These are phyloP conservation scores for Noctua janthe DNA, from an alignment of 2,888 invertebrate species.

Conservation along the genomic window DNA sequence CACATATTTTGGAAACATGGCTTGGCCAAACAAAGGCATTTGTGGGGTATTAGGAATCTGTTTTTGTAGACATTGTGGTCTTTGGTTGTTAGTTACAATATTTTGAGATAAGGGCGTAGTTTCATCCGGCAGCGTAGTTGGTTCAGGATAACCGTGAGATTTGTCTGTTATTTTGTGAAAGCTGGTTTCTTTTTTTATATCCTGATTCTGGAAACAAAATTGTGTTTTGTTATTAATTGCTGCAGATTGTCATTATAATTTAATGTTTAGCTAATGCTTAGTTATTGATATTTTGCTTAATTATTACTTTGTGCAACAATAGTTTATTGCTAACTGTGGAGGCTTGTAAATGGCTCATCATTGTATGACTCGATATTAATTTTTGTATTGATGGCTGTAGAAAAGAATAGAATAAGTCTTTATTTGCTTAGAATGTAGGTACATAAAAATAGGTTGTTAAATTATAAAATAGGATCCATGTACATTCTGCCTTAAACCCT, in stretches of 20 bases:
- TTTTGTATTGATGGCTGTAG: too few relatives aligned
- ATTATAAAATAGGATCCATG: too few relatives aligned
- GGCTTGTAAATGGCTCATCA: too few relatives aligned
- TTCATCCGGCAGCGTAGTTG: constrained; percentile 67
- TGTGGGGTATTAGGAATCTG: neutral
- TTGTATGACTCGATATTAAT: too few relatives aligned
- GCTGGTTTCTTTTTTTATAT: constrained; percentile 43
- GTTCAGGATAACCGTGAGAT: constrained; percentile 72
- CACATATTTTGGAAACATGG: constrained; percentile 68
- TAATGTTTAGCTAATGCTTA: neutral
- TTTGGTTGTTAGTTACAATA: constrained; percentile 6
- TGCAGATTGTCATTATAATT: neutral
- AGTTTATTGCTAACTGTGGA: too few relatives aligned
- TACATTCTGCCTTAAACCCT: too few relatives aligned
- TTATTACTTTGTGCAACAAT: too few relatives aligned
- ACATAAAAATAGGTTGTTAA: too few relatives aligned
- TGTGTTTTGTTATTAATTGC: neutral
- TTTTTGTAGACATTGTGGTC: neutral
- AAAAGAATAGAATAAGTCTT: too few relatives aligned
- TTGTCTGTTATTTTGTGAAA: constrained; percentile 63
- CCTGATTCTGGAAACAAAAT: constrained; percentile 65
- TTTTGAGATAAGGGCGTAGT: neutral
- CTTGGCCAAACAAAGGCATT: constrained; percentile 70
- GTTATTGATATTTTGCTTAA: too few relatives aligned
- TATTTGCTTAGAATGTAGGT: too few relatives aligned